Evolutionary conservation across 64 coral and sea anemone species (phyloP).

Genomic region (Stylophora pistillata): DNA sequence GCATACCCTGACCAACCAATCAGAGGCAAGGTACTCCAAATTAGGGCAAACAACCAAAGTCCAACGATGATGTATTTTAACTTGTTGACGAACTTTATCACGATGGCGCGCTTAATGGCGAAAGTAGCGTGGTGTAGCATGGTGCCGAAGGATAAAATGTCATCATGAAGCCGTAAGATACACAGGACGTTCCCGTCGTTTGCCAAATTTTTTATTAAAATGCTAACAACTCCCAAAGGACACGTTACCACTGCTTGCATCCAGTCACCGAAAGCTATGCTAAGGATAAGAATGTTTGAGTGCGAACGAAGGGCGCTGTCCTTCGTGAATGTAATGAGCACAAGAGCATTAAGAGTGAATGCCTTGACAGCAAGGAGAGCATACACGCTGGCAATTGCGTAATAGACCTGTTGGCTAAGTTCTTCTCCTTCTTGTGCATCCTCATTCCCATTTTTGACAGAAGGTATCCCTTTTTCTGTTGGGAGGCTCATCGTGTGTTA

Average conservation of each 20-base stretch:
- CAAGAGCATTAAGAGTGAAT: neutral
- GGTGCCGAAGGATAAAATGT: conserved; percentile 9
- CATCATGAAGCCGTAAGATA: conserved; percentile 9
- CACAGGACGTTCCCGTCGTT: neutral
- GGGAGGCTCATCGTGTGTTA: too few relatives aligned
- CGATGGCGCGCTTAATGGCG: conserved; percentile 13
- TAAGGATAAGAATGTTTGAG: conserved; percentile 13
- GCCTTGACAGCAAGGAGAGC: neutral
- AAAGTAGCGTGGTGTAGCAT: conserved; percentile 31
- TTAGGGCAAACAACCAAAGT: conserved; percentile 17
- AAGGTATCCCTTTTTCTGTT: too few relatives aligned
- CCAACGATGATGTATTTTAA: neutral
- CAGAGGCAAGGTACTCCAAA: conserved; percentile 19
- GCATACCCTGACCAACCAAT: conserved; percentile 27
- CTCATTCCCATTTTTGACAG: neutral
- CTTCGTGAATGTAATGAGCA: neutral
- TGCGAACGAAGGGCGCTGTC: neutral
- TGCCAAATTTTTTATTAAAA: neutral
- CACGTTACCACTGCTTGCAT: neutral
- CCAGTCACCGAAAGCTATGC: conserved; percentile 24
- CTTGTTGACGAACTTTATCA: neutral
- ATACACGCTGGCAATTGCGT: conserved; percentile 8
- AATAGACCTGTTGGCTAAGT: neutral
- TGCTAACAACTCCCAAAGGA: conserved; percentile 7
- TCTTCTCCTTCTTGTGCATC: neutral